Base-by-base conservation (phyloP, 2,113 vertebrate species). In the Tachuris rubrigastra region DNA sequence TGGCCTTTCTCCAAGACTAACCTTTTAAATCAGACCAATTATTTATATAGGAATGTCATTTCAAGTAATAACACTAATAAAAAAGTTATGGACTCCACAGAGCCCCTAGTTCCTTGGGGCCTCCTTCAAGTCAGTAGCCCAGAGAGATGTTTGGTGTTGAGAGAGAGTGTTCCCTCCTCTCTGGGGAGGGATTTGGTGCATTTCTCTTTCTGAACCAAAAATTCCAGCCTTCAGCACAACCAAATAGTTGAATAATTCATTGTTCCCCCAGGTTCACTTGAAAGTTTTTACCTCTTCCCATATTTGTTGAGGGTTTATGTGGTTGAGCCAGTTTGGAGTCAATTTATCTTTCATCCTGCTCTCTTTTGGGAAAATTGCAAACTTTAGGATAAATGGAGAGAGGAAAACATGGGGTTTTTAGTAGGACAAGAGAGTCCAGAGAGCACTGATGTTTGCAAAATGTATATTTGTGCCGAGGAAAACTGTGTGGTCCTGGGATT, bases 401-500 rank as follows among this genome's bases (percentile, higher is more conserved):
- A 50, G 55, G 52, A 42, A 74, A 79, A 42, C 23, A 4, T 0
- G 0, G 23, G 20, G 1, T 0, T 8, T 68, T 60, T 19, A 59
- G 33, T 10, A 18, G 19, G 69, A 50, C 3, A n/a, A 19, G 30
- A 19, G 31, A 15, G 31, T 39, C 35, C 59, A 59, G 50, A 67
- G 56, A 31, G 17, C 17, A 30, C 0, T 6, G 27, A 21, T 17
- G 17, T 14, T 41, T 67, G n/a, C n/a, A 86, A 66, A 83, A 53
- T 1, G 4, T 19, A 1, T 35, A 4, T 30, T 22, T 35, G 73
- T 78, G 58, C n/a, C 18, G 46, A 62, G 28, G 41, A 73, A 55
- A 19, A 35, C 24, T 19, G 6, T 22, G 71, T 35, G 31, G 53
- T 62, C 73, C 35, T 30, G 76, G 41, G 73, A 56, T 67, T 79